These are phyloP conservation scores for Megalonaias nervosa DNA, from an alignment of 1,140 invertebrate species.

Conservation along the genomic window DNA sequence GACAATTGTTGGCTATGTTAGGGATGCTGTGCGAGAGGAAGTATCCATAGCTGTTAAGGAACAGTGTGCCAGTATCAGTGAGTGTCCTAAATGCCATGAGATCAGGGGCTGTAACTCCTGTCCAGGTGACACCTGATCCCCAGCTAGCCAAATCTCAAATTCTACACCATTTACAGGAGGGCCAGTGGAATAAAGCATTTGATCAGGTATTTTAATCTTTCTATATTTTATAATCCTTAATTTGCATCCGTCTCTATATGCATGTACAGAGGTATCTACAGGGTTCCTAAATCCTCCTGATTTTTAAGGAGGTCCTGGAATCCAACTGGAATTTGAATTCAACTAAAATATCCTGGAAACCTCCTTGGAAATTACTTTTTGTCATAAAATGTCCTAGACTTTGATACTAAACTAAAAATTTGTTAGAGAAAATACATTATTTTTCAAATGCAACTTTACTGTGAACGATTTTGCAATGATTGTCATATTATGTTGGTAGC, in stretches of 20 bases:
- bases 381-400: too few species aligned
- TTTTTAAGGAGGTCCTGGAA: too few species aligned
- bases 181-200: conserved; percentile 88
- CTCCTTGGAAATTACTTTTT: too few species aligned
- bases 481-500: too few species aligned
- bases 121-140: conserved; percentile 76
- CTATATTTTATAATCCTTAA: background rate
- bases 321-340: too few species aligned
- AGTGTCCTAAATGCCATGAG: conserved; percentile 76
- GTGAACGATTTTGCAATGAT: too few species aligned
- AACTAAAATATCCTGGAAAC: too few species aligned
- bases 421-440: too few species aligned
- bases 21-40: conserved; percentile 73
- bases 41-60: conserved; percentile 76
- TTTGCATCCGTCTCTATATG: too few species aligned
- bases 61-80: conserved; percentile 76
- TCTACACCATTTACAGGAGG: conserved; percentile 80
- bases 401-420: too few species aligned
- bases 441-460: too few species aligned
- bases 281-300: background rate
- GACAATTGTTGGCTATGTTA: conserved; percentile 50
- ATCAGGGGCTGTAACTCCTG: conserved; percentile 80
- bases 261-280: too few species aligned
- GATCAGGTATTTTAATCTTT: conserved; percentile 74
- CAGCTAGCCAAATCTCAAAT: conserved; percentile 80